phyloP scores from a whole-genome alignment of 2,888 invertebrate genomes.

The Troglohyphantes excavatus region DNA sequence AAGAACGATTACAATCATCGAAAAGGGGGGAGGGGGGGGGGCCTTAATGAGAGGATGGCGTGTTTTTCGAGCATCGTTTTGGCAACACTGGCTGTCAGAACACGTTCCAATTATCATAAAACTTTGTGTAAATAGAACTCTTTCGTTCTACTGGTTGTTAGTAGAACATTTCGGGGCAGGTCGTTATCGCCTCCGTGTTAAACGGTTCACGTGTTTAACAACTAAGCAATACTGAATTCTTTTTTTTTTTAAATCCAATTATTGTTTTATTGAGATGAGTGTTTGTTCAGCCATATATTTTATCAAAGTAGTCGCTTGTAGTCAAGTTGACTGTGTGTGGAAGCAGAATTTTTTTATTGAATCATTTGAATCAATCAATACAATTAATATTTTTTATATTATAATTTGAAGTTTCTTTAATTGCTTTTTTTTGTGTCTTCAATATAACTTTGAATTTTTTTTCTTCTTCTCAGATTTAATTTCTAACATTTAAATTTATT shows the following conservation, averaged over 20 bases:
- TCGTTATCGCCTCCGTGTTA: slow-evolving; percentile 61
- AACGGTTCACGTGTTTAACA: slow-evolving; percentile 60
- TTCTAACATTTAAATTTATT: too few relatives aligned
- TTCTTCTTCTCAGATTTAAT: background rate
- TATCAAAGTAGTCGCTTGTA: background rate
- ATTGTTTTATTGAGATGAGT: slow-evolving; percentile 62
- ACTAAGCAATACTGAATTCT: slow-evolving; percentile 1
- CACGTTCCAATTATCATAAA: slow-evolving; percentile 69
- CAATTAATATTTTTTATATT: too few relatives aligned
- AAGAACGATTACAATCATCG: slow-evolving; percentile 55
- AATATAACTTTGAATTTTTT: too few relatives aligned
- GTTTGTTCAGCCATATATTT: background rate
- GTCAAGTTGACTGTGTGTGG: background rate
- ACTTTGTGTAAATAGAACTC: slow-evolving; percentile 69
- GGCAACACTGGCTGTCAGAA: slow-evolving; percentile 66
- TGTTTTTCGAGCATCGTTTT: slow-evolving; percentile 67
- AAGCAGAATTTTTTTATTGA: background rate
- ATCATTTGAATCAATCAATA: too few relatives aligned
- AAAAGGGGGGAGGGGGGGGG: slow-evolving; percentile 5
- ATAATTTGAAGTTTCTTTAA: too few relatives aligned
- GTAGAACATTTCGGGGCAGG: slow-evolving; percentile 23
- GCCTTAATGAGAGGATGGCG: slow-evolving; percentile 69
- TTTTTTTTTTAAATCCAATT: slow-evolving; percentile 53
- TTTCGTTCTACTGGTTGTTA: slow-evolving; percentile 36
- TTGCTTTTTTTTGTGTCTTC: too few relatives aligned